Evolutionary conservation across 1,140 invertebrate species (phyloP), one percentile per base, ranked within the genome.

Genomic region (Lordiphosa collinella): DNA sequence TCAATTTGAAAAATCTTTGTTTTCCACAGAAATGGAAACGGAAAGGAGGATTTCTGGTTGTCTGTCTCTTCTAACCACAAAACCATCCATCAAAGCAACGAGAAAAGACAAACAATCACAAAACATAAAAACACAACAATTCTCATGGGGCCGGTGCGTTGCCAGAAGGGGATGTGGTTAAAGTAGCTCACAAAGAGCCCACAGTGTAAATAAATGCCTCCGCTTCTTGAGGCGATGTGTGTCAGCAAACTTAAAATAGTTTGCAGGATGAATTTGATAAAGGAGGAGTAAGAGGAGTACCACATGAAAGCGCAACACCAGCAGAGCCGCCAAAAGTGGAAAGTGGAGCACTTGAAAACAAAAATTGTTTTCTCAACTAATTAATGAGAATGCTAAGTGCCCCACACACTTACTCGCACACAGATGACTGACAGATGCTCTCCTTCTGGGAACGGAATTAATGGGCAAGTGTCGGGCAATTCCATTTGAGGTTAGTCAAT

Each of bases 211-310:
- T 52, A 71, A 71, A 58, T 63, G 36, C 11, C 35, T 29, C 48
- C 47, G 59, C 62, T 32, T 13, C 8, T 35, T 8, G 13, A 11
- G 56, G 50, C 59, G 44, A 76, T 79, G 69, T 79, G 76, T 79
- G 74, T 74, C 75, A 74, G 60, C 40, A 53, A 29, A 61, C 70
- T 73, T 55, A 80, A 79, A 79, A 79, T 80, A 79, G 74, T 79
- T 62, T 67, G 48, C 68, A 78, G 73, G 54, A 79, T 56, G n/a
- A n/a, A n/a, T n/a, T n/a, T n/a, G n/a, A n/a, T n/a, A n/a, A n/a
- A n/a, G n/a, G n/a, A n/a, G n/a, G n/a, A n/a, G n/a, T n/a, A n/a
- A n/a, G n/a, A 37, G 25, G 22, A 29, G 58, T 52, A 64, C 63
- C 52, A 74, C 64, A 79, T 80, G 69, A 74, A 79, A 80, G 60